Evolutionary conservation across 2,888 invertebrate species (phyloP), one percentile per base, ranked within the genome.

Genomic region (Prosopocoilus inquinatus): DNA sequence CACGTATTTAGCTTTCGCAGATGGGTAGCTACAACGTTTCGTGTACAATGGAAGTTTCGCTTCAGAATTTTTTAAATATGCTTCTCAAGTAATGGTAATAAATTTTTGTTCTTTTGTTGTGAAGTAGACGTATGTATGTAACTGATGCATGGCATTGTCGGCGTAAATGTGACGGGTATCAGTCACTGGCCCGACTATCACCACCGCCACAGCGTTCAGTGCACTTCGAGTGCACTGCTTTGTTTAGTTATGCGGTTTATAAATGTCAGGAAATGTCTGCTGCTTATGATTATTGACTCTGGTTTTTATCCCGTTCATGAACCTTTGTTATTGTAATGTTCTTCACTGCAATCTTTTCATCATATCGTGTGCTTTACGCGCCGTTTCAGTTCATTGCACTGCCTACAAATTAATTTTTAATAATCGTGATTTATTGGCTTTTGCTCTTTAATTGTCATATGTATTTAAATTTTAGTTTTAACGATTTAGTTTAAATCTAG

Each of bases 261-360:
- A 62, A 64, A 64, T 61, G 61, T 61, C 62, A 62, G 64, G 64
- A 64, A 64, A 64, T 55, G 64, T 63, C 63, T 64, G 62, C 58
- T 62, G 62, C 62, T 61, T 59, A 58, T 64, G 63, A 64, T 63
- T 61, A 62, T 62, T 62, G 60, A 55, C 60, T 51, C 47, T 52
- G 39, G 52, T 58, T 62, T 59, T 63, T 61, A 60, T 56, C 53
- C 56, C 55, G 59, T 60, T 48, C 57, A 56, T 56, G 60, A 59
- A 60, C 60, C 50, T 54, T 59, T 55, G 53, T 50, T 48, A 50
- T 55, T 53, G 41, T 53, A 33, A 48, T 47, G 38, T 48, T 51
- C 55, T 39, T 44, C 39, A 49, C 56, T 50, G 52, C 15, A 38
- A 38, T 36, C 36, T 48, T 12, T 48, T 48, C 33, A 47, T 47